Evolutionary conservation across 2,113 vertebrate genomes (phyloP), one percentile per base, ranked within the genome.

Genomic region (Xyliphius kryptos): DNA sequence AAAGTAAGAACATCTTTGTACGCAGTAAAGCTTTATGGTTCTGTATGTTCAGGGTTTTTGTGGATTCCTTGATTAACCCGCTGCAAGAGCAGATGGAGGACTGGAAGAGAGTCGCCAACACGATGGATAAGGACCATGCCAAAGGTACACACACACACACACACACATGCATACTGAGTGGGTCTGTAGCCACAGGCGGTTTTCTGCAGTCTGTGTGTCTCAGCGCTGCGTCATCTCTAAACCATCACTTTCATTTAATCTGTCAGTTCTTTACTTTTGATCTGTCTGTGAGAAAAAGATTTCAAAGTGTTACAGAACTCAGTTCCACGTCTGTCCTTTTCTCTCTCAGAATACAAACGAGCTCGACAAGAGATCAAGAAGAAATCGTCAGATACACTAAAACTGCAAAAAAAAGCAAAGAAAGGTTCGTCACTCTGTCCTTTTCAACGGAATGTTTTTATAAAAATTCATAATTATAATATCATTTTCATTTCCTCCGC

Each of bases 341-440:
- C 12, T 56, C 9, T 57, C 43, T 22, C 81, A 98, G 95, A 98
- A 72, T 97, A 97, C 80, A 98, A 97, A 74, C 87, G 88, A 77
- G 94, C 94, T 20, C 89, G 94, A 12, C 93, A 97, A 0, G 95
- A 98, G 79, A 98, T 98, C 72, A 98, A 97, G 83, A 98, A 96
- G 72, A 97, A 97, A 74, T 95, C 94, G 1, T 97, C 94, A 0
- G 94, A 98, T 82, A 98, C 95, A 0, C 83, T 98, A 68, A 97
- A 97, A 72, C 92, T 98, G 52, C 95, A 98, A 80, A 98, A 97
- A 78, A 97, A 97, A 66, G 95, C 95, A 0, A 93, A 93, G 73
- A 98, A 98, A 95, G 95, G 95, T 98, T 82, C 77, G 15, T 56
- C 50, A 10, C 3, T 40, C 12, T 4, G 53, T 17, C 37, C 19